Percentiles rank a stretch among this genome's conserved stretches.
Conservation (phyloP, 2,888 invertebrate genomes). For the Caenorhabditis zanzibari region DNA sequence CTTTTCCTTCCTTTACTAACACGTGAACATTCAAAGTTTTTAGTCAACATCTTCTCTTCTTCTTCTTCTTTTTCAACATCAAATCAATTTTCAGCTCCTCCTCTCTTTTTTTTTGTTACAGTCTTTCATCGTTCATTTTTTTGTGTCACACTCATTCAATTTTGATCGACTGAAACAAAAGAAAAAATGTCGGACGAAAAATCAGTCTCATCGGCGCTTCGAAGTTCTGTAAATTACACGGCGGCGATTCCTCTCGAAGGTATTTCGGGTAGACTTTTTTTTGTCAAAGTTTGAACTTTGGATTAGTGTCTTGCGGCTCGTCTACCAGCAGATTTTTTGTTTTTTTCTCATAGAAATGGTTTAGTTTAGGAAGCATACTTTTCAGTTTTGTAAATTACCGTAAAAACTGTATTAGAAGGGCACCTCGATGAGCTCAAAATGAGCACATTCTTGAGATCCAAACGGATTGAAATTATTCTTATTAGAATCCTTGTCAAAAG, state of each 20-base stretch:
- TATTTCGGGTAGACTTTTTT: conserved; percentile 29
- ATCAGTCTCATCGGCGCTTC: conserved; percentile 45
- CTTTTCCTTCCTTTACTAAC: not conserved
- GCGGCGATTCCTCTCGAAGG: conserved; percentile 46
- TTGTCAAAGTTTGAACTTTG: conserved; percentile 30
- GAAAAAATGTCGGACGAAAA: conserved; percentile 27
- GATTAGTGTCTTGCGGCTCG: conserved; percentile 22
- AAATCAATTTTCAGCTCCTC: conserved; percentile 30
- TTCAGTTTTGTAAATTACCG: not conserved
- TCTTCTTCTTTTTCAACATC: conserved; percentile 17
- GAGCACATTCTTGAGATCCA: too few species aligned
- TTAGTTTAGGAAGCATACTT: not conserved
- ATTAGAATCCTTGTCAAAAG: too few species aligned
- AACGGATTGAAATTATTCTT: too few species aligned
- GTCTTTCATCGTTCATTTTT: conserved; percentile 6
- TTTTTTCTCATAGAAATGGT: not conserved
- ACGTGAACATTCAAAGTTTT: conserved; percentile 16
- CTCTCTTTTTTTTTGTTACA: conserved; percentile 32
- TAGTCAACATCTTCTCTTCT: conserved; percentile 10
- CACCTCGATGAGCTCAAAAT: too few species aligned
- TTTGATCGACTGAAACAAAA: conserved; percentile 10
- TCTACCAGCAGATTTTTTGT: not conserved
- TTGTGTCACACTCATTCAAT: conserved; percentile 3
- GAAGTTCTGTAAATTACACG: conserved; percentile 37
- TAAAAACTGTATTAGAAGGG: too few species aligned